A percentile compares a stretch with the other conserved stretches of the same genome.
Conservation (phyloP, 2,113 vertebrate species). For the Zosterops pallidus region DNA sequence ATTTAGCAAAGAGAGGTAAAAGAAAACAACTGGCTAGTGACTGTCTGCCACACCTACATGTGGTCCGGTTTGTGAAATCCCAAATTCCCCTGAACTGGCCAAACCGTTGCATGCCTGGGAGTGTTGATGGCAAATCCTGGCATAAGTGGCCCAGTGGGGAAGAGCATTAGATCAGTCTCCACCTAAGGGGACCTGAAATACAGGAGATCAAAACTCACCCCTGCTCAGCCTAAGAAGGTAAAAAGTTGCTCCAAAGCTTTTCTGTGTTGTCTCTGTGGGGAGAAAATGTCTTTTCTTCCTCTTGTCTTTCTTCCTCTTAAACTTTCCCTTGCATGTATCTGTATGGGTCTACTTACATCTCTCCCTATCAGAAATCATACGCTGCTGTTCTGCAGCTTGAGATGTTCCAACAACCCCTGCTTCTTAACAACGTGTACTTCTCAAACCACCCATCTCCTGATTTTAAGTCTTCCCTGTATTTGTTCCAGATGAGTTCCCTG, state of each 20-base stretch:
- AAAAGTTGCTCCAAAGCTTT: neutral
- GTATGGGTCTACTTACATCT: rapidly evolving
- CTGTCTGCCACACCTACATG: neutral
- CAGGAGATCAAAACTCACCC: neutral
- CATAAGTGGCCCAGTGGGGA: neutral
- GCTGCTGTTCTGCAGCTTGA: neutral
- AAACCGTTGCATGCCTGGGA: neutral
- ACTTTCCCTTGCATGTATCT: rapidly evolving
- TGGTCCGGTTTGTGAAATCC: neutral
- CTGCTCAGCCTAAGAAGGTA: neutral
- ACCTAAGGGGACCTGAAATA: neutral
- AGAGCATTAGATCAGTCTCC: neutral
- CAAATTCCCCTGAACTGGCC: neutral
- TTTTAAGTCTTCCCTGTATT: neutral
- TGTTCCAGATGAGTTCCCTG: neutral
- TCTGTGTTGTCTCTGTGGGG: rapidly evolving
- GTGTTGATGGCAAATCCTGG: neutral
- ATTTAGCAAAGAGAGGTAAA: conserved; percentile 62
- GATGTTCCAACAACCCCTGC: neutral
- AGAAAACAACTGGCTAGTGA: conserved; percentile 31
- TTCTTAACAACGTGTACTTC: rapidly evolving
- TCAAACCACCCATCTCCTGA: neutral
- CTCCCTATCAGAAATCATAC: neutral
- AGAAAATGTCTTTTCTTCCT: neutral
- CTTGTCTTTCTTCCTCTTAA: neutral